A percentile compares a stretch with the other conserved stretches of the same genome.
Evolutionary conservation across 2,797 vertebrate genomes (phyloP).

Genomic region (Australoheros facetus): DNA sequence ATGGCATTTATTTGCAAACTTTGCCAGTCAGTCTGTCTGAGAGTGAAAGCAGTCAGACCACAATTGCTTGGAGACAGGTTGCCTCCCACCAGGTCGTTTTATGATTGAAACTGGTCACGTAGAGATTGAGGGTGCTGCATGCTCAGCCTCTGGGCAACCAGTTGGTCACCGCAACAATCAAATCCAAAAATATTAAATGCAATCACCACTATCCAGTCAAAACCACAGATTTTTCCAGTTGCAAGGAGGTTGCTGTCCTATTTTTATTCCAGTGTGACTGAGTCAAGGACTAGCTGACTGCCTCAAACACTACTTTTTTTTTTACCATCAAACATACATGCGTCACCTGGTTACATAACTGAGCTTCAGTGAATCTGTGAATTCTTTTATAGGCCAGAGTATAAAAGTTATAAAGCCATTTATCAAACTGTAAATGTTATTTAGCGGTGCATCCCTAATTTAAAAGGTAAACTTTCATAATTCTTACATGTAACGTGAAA

Average conservation of each 20-base stretch:
- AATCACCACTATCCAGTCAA: neutral
- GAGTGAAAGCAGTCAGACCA: no score
- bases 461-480: neutral
- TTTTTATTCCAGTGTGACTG: neutral
- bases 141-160: neutral
- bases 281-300: neutral
- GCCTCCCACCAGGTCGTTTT: neutral
- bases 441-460: neutral
- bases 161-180: neutral
- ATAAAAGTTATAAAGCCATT: neutral
- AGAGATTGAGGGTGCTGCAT: neutral
- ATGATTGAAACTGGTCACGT: neutral
- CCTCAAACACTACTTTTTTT: neutral
- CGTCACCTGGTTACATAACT: neutral
- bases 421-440: neutral
- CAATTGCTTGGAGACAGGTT: neutral
- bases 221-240: neutral
- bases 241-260: neutral
- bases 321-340: neutral
- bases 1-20: no score
- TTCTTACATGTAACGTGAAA: neutral
- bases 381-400: neutral
- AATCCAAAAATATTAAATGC: neutral
- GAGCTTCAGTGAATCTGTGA: neutral
- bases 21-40: no score